phyloP scores from a whole-genome alignment of 2,888 invertebrate genomes.

The Auanema freiburgensis region DNA sequence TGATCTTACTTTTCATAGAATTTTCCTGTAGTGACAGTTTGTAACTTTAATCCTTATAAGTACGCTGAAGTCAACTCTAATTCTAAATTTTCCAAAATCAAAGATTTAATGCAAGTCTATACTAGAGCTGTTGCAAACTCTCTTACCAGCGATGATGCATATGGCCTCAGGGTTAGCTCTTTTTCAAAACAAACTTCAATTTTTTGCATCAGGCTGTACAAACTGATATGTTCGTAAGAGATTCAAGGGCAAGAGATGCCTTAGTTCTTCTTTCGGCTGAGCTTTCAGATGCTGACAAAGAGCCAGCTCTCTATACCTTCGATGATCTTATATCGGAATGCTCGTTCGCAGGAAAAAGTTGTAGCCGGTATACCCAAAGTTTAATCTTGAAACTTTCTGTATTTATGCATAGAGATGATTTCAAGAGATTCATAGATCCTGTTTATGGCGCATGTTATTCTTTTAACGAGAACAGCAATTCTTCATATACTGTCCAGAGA shows the following conservation, averaged over 20 bases:
- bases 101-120: conserved; percentile 28
- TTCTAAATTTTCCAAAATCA: conserved; percentile 21
- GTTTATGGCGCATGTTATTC: conserved; percentile 47
- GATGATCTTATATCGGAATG: conserved; percentile 42
- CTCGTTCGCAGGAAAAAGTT: conserved; percentile 34
- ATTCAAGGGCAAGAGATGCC: conserved; percentile 28
- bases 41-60: conserved; percentile 49
- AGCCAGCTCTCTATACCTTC: conserved; percentile 30
- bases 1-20: conserved; percentile 11
- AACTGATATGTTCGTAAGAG: conserved; percentile 25
- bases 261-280: conserved; percentile 26
- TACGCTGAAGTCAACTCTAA: conserved; percentile 27
- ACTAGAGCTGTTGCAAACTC: conserved; percentile 19
- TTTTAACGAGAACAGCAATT: conserved; percentile 32
- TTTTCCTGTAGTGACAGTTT: conserved; percentile 49
- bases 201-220: conserved; percentile 18
- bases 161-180: conserved; percentile 17
- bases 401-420: conserved; percentile 28
- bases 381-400: too few species aligned
- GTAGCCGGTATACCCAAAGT: conserved; percentile 25
- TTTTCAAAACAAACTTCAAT: not conserved
- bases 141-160: conserved; percentile 6
- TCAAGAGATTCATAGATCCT: conserved; percentile 35
- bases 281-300: conserved; percentile 19
- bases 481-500: conserved; percentile 32